A percentile compares a stretch with the other conserved stretches of the same genome.
Evolutionary conservation across 2,888 invertebrate species (phyloP).

Genomic region (Scaptomyza cyrtandrae): DNA sequence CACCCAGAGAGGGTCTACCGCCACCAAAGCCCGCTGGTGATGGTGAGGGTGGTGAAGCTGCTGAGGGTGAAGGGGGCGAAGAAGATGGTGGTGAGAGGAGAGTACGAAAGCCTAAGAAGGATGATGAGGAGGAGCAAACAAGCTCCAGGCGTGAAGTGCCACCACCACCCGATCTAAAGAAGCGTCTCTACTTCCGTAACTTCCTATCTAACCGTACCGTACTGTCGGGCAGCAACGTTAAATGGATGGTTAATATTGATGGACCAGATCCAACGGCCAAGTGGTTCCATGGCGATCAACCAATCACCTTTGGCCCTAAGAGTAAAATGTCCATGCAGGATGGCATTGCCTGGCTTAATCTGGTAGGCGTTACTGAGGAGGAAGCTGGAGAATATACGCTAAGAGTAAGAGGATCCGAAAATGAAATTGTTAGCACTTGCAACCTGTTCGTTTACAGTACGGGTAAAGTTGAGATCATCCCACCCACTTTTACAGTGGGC

Average conservation of each 20-base stretch:
- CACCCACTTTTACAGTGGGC: constrained; percentile 90
- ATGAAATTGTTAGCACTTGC: constrained; percentile 89
- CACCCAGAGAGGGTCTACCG: constrained; percentile 74
- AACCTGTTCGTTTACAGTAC: constrained; percentile 85
- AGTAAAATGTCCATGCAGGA: constrained; percentile 88
- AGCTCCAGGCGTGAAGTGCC: constrained; percentile 80
- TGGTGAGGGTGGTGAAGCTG: constrained; percentile 60
- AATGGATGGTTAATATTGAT: constrained; percentile 91
- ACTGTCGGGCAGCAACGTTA: constrained; percentile 89
- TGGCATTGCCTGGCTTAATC: constrained; percentile 90
- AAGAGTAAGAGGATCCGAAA: constrained; percentile 90
- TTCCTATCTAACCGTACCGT: constrained; percentile 91
- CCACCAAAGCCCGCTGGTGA: constrained; percentile 69
- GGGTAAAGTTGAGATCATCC: constrained; percentile 86
- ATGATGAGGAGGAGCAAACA: constrained; percentile 70
- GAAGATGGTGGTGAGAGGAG: constrained; percentile 63
- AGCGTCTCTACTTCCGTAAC: constrained; percentile 88
- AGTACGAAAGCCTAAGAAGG: constrained; percentile 76
- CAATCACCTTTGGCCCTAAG: constrained; percentile 86
- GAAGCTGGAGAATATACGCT: constrained; percentile 93
- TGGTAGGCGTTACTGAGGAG: constrained; percentile 88
- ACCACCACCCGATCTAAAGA: constrained; percentile 85
- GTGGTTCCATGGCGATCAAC: constrained; percentile 89
- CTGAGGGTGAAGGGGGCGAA: constrained; percentile 60
- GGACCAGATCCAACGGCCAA: constrained; percentile 89